Evolutionary conservation across 2,113 vertebrate species (phyloP), one percentile per base, ranked within the genome.

Genomic region (Saguinus midas): DNA sequence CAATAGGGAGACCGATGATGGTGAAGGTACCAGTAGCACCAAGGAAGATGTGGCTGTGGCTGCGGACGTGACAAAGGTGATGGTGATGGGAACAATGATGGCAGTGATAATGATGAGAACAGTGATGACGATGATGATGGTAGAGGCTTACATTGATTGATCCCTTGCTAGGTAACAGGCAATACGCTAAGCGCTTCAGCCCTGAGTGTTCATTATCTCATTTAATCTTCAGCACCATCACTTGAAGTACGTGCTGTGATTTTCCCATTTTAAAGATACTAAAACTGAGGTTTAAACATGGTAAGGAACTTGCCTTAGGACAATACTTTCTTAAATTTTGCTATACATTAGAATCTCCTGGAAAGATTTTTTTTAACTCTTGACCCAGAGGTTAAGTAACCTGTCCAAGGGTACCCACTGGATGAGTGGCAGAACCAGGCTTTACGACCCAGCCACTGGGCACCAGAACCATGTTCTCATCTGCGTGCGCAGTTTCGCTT

Each of bases 391-490:
- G 17, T 70, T 82, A 40, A 45, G 32, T 23, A 2, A n/a, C 1
- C 9, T 66, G 57, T 6, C 43, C 57, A 4, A 35, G 61, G 17
- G n/a, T 1, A 11, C 57, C 72, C 35, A 23, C 14, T 37, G 75
- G 89, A 16, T 55, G 58, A 29, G 17, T 21, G 29, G 29, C 50
- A n/a, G 57, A 84, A 40, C 58, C 35, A 43, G 61, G 58, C 20
- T n/a, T 52, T 13, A 13, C 21, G 13, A 6, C 23, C 0, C 1
- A 27, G 16, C 20, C 25, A 0, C 0, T 1, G 55, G 48, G 12
- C 14, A 0, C n/a, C n/a, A 37, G 55, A 48, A 8, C 18, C 43
- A 0, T 6, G 6, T 1, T 14, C 45, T 21, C 35, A 9, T 29
- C 37, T 29, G 6, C 9, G 50, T 57, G 32, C 6, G 27, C 12